Conservation (phyloP, 2,888 invertebrate genomes). For the Brenthis daphne region DNA sequence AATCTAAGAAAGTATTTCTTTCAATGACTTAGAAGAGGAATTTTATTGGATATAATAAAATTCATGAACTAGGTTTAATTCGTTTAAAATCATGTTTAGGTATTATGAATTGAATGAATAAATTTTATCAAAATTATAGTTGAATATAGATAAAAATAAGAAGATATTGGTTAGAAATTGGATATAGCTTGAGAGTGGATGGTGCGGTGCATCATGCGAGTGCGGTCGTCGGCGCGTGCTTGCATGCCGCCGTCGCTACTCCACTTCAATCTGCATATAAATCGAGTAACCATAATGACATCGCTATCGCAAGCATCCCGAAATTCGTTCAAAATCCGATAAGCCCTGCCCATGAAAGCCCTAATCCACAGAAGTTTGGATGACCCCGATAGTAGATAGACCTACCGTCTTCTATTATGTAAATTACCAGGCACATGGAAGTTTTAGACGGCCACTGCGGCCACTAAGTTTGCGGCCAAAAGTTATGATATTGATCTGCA, state of each 20-base stretch:
- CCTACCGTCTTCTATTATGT: slow-evolving; percentile 80
- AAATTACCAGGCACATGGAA: slow-evolving; percentile 79
- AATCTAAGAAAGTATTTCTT: too few relatives aligned
- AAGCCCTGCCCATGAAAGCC: slow-evolving; percentile 76
- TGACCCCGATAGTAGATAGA: slow-evolving; percentile 78
- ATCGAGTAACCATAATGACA: slow-evolving; percentile 81
- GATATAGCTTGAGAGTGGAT: slow-evolving; percentile 36
- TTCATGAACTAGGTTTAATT: too few relatives aligned
- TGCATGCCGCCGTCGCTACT: slow-evolving; percentile 58
- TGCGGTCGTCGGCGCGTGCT: slow-evolving; percentile 52
- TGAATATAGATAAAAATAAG: slow-evolving; percentile 27
- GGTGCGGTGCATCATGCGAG: slow-evolving; percentile 44
- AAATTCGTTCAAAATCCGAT: slow-evolving; percentile 80
- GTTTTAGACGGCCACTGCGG: slow-evolving; percentile 70
- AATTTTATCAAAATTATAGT: slow-evolving; percentile 5
- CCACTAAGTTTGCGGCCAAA: slow-evolving; percentile 70
- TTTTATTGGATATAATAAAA: too few relatives aligned
- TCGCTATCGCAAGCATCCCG: slow-evolving; percentile 75
- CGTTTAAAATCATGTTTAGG: too few relatives aligned
- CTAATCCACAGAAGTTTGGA: slow-evolving; percentile 77
- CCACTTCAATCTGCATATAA: slow-evolving; percentile 81
- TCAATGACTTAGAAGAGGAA: too few relatives aligned
- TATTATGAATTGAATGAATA: not conserved
- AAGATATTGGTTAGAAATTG: slow-evolving; percentile 27
- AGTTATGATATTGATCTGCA: slow-evolving; percentile 73